A percentile compares a stretch with the other conserved stretches of the same genome.
Conservation (phyloP, 2,113 vertebrate species). For the Sebastes fasciatus region DNA sequence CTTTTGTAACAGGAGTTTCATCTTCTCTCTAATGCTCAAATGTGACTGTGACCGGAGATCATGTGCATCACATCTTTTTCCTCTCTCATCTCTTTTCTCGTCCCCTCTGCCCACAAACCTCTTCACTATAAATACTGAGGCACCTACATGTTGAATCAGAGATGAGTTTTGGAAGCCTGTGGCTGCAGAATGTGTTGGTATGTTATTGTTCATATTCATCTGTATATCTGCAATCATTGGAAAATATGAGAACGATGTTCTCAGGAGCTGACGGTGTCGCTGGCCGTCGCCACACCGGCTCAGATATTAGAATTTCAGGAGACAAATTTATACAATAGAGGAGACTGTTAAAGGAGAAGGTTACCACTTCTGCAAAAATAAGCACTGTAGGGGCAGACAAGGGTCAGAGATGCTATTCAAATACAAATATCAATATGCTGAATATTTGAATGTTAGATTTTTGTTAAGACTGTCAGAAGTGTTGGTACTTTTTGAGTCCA, state of each 20-base stretch:
- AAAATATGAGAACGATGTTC: too few relatives aligned
- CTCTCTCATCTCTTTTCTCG: neutral
- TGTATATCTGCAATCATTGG: too few relatives aligned
- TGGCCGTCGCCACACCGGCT: too few relatives aligned
- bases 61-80: constrained; percentile 1
- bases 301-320: neutral
- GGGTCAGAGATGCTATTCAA: neutral
- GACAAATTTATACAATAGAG: neutral
- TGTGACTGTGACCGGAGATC: neutral
- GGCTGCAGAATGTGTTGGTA: too few relatives aligned
- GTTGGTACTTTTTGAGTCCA: neutral
- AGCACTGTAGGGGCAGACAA: neutral
- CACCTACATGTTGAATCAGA: too few relatives aligned
- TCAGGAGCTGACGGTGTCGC: too few relatives aligned
- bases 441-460: neutral
- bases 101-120: neutral
- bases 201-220: too few relatives aligned
- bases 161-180: too few relatives aligned
- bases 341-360: neutral
- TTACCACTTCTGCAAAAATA: neutral
- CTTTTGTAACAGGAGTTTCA: neutral
- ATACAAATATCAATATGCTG: neutral
- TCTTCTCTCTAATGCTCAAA: neutral
- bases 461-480: neutral
- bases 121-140: too few relatives aligned